A percentile compares a stretch with the other conserved stretches of the same genome.
phyloP scores from a whole-genome alignment of 2,797 vertebrate genomes.

The Aulostomus chinensis region DNA sequence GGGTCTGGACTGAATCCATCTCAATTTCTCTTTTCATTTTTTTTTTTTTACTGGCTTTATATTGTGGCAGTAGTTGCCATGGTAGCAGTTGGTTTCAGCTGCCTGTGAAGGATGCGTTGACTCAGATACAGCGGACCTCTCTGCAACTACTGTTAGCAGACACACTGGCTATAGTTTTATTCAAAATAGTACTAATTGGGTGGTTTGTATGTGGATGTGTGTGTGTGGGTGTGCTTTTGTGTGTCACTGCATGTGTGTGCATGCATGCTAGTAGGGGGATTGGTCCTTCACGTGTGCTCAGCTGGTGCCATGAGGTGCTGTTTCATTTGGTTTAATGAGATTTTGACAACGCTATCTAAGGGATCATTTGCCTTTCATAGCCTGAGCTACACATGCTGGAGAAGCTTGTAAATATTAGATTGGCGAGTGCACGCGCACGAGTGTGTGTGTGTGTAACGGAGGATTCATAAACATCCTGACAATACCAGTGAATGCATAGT shows the following conservation, averaged over 20 bases:
- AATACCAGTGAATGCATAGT: slow-evolving; percentile 8
- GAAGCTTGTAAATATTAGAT: slow-evolving; percentile 69
- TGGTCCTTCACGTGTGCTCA: slow-evolving; percentile 73
- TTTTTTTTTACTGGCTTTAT: slow-evolving; percentile 36
- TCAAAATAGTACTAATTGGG: background rate
- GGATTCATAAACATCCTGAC: slow-evolving; percentile 23
- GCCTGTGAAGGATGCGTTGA: slow-evolving; percentile 47
- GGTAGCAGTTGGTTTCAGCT: slow-evolving; percentile 64
- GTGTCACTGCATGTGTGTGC: slow-evolving; percentile 37
- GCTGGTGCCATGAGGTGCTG: slow-evolving; percentile 72
- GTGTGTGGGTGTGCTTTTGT: slow-evolving; percentile 31
- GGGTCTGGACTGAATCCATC: slow-evolving; percentile 58
- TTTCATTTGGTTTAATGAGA: slow-evolving; percentile 84
- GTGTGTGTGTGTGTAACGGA: slow-evolving; percentile 11
- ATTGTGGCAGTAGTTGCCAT: slow-evolving; percentile 74
- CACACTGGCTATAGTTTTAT: background rate
- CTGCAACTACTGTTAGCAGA: slow-evolving; percentile 21
- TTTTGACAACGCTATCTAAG: slow-evolving; percentile 74
- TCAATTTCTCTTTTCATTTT: slow-evolving; percentile 58
- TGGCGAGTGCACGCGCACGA: slow-evolving; percentile 17
- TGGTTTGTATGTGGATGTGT: slow-evolving; percentile 16
- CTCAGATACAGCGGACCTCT: slow-evolving; percentile 32
- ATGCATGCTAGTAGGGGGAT: slow-evolving; percentile 54
- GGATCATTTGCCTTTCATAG: slow-evolving; percentile 71
- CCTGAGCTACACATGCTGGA: slow-evolving; percentile 41